Percentiles rank a stretch among this genome's conserved stretches.
phyloP scores from a whole-genome alignment of 1,140 invertebrate genomes.

The Lordiphosa mommai region DNA sequence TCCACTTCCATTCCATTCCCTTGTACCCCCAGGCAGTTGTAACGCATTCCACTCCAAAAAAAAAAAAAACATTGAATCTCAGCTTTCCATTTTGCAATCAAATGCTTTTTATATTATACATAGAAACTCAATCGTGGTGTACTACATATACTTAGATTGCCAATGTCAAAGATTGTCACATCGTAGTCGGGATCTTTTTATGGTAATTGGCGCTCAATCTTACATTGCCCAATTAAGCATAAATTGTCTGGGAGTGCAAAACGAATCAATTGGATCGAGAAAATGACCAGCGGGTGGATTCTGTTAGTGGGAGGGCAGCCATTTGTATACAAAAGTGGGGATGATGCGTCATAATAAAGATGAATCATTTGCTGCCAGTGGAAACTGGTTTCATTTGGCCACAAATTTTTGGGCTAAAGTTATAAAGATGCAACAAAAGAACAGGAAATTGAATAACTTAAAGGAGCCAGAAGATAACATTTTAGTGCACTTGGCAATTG shows the following conservation, averaged over 20 bases:
- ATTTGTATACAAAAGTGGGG: conserved; percentile 15
- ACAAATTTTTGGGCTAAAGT: conserved; percentile 23
- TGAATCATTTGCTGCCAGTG: conserved; percentile 22
- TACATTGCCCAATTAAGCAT: conserved; percentile 63
- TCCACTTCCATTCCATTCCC: conserved; percentile 12
- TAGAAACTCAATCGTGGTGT: conserved; percentile 48
- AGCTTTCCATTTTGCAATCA: conserved; percentile 65
- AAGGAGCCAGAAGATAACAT: background rate
- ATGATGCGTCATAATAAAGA: conserved; percentile 29
- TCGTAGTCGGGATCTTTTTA: conserved; percentile 19
- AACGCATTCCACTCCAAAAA: conserved; percentile 8
- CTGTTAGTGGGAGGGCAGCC: background rate
- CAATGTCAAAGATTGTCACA: conserved; percentile 57
- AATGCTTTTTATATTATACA: conserved; percentile 21
- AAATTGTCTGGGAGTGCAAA: conserved; percentile 37
- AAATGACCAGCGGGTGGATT: conserved; percentile 13
- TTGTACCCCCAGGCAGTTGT: conserved; percentile 3
- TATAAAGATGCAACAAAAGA: conserved; percentile 4
- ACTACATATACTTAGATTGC: conserved; percentile 12
- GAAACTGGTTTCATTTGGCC: conserved; percentile 49
- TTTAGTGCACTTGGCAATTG: background rate
- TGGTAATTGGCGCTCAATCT: conserved; percentile 28
- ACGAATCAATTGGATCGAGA: conserved; percentile 42
- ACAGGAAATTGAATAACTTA: background rate
- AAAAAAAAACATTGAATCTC: conserved; percentile 32